Evolutionary conservation across 2,888 invertebrate genomes (phyloP), one percentile per base, ranked within the genome.

Genomic region (Steinernema carpocapsae): DNA sequence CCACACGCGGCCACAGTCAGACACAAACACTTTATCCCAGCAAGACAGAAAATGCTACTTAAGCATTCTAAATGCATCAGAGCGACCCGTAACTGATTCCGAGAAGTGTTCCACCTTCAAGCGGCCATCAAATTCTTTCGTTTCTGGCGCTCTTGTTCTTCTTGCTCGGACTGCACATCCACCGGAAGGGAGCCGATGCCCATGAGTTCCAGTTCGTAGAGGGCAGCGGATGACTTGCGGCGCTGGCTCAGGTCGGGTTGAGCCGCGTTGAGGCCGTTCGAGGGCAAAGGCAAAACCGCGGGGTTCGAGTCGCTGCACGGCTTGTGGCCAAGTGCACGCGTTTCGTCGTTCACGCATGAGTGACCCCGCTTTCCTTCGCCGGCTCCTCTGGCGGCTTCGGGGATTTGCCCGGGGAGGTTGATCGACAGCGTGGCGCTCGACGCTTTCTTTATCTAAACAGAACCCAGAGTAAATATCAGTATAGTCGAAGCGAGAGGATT

Each of bases 101-200:
- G 56, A 56, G 26, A 24, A 19, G 3, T 56, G 2, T 14, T 4
- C 64, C 19, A 17, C 14, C 64, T 19, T 64, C 64, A 64, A 1
- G 19, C n/a, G 56, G 26, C 32, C 64, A 64, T 64, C 64, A 64
- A 29, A 29, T 64, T 64, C 64, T 64, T 64, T 14, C 64, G 64
- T 32, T 64, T 64, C 64, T 64, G 64, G 19, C 64, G 64, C 64
- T 64, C 64, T 1, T 29, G 14, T 29, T 64, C 64, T 29, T 64
- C 64, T 32, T 64, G 64, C 14, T 29, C 64, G 29, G 64, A 32
- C 32, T 64, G 64, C 32, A 64, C 64, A 29, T 64, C 64, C 17
- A 64, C 17, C 32, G 64, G 64, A 32, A 26, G 64, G 17, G 29
- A 29, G 64, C 64, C 64, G 37, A 64, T 64, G 2, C 64, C 64